Evolutionary conservation across 2,797 vertebrate genomes (phyloP), one percentile per base, ranked within the genome.

Genomic region (Pogonophryne albipinna): DNA sequence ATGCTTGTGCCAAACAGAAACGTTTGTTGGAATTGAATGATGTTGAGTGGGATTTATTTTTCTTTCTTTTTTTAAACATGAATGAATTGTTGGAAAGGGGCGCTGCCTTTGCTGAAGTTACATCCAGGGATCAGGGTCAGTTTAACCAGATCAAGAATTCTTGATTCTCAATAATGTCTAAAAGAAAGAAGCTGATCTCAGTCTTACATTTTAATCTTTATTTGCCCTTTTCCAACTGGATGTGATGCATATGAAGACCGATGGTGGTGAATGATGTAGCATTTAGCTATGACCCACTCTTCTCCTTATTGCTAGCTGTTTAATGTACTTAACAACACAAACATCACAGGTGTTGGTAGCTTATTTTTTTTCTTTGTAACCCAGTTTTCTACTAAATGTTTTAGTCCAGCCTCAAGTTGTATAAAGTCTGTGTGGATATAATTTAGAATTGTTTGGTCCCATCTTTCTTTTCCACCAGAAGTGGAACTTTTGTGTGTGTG

Each of bases 1-100:
- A 55, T 2, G 66, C 66, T 65, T 66, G 84, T 91, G 88, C 90
- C 91, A 89, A 90, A 91, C 58, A 23, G 55, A 63, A 61, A 66
- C 15, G 23, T 0, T 34, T 53, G 55, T 45, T 55, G 56, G 38
- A 59, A 17, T 4, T 13, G 79, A 70, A 75, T 45, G 76, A 77
- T 8, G 46, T 14, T 3, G 47, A 63, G 19, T 42, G 19, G 13
- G 27, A 8, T 23, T 65, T 23, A n/a, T 51, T 23, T 12, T 10
- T 27, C 23, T 27, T 23, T 38, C 27, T 34, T 10, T n/a, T 38
- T 38, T 8, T 42, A 15, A 10, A 27, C 51, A 47, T 62, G 63
- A 78, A 69, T 14, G 63, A 53, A 13, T 41, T 9, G 41, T 66
- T 38, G 69, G 62, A 23, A 66, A 45, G 17, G 38, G 71, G 46